Evolutionary conservation across 2,113 vertebrate species (phyloP), one percentile per base, ranked within the genome.

Genomic region (Anseranas semipalmata): DNA sequence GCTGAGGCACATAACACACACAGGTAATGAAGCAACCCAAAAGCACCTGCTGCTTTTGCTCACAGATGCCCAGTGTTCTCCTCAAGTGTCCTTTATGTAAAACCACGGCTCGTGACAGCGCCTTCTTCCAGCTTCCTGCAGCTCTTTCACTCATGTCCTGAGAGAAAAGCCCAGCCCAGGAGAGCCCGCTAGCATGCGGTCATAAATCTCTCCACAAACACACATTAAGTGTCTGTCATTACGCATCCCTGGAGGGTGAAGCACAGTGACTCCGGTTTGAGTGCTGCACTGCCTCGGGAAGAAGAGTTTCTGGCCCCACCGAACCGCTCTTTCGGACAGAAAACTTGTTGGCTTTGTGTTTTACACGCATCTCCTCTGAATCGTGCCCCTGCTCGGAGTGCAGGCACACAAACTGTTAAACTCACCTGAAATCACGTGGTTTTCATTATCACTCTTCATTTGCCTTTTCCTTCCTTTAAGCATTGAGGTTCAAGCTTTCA

Each of bases 71-170:
- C 33, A 19, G 19, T 68, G 30, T 1, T 73, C 73, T 65, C 55
- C 9, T 0, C 24, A 53, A 8, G 18, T 39, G 71, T 75, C 67
- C 56, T 11, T 55, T 37, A 68, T 58, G 41, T 22, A 75, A 37
- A 88, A 41, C 0, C 41, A 59, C 9, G 45, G 11, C 32, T 77
- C 67, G 53, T 3, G 62, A 58, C 2, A 32, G 0, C 27, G 30
- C 46, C 21, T 50, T 56, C 80, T 89, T 28, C 65, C 24, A 89
- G 43, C 24, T 74, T 75, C 77, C 81, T 85, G 46, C 43, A 12
- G 6, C 55, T 79, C 67, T 56, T 21, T 80, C 53, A 52, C 19
- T 33, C 68, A 20, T 52, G 20, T 39, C 8, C 7, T 0, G 0
- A n/a, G 35, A 87, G 60, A 71, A 88, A 86, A 92, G 46, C 17